Percentiles rank a stretch among this genome's conserved stretches.
Evolutionary conservation across 2,888 invertebrate species (phyloP).

Genomic region (Leucoptera coffeella): DNA sequence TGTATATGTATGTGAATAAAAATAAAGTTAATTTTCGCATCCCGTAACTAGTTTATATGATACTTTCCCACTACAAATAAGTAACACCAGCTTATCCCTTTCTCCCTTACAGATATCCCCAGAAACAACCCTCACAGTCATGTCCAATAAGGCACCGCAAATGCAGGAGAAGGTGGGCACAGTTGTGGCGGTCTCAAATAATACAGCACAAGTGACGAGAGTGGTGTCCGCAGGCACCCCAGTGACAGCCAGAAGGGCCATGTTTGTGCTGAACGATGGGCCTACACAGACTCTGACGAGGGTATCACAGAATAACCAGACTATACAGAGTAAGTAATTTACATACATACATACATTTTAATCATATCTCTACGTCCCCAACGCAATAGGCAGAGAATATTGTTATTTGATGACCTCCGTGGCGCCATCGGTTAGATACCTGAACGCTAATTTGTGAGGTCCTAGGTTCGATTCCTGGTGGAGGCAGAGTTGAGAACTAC

Average conservation of each 20-base stretch:
- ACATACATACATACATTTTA: too few species aligned
- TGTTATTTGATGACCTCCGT: too few species aligned
- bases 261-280: constrained; percentile 45
- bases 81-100: constrained; percentile 1
- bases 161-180: constrained; percentile 44
- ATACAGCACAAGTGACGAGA: constrained; percentile 35
- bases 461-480: too few species aligned
- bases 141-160: constrained; percentile 45
- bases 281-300: constrained; percentile 33
- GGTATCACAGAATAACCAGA: constrained; percentile 42
- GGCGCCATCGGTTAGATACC: too few species aligned
- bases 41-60: too few species aligned
- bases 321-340: constrained; percentile 43
- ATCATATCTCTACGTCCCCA: too few species aligned
- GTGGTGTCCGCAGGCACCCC: constrained; percentile 35
- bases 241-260: constrained; percentile 25
- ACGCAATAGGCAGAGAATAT: too few species aligned
- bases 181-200: constrained; percentile 34
- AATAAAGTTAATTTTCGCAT: too few species aligned
- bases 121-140: constrained; percentile 44
- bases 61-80: too few species aligned
- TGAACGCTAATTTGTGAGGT: too few species aligned
- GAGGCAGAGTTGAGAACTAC: too few species aligned
- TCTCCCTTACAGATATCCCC: constrained; percentile 42
- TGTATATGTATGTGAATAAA: too few species aligned